Percentiles rank a stretch among this genome's conserved stretches.
These are phyloP conservation scores for Rhinopomastus cyanomelas DNA, from an alignment of 2,113 vertebrate genomes.

Conservation along the genomic window DNA sequence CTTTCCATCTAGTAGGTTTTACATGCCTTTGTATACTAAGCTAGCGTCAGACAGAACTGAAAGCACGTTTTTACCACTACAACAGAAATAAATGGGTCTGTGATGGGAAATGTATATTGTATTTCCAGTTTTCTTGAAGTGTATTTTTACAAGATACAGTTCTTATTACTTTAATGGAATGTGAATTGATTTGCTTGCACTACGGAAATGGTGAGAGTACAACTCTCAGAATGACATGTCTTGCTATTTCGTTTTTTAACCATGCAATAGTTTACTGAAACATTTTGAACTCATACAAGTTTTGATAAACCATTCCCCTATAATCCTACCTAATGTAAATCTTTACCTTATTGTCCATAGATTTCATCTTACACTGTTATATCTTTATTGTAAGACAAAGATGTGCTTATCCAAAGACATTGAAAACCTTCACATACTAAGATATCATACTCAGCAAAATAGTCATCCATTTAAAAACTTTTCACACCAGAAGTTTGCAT, in stretches of 20 bases:
- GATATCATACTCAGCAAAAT: conserved; percentile 5
- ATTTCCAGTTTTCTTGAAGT: conserved; percentile 34
- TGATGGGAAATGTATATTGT: background rate
- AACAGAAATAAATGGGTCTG: background rate
- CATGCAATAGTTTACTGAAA: conserved; percentile 33
- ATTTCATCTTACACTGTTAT: conserved; percentile 69
- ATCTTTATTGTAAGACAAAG: conserved; percentile 61
- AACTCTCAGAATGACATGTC: conserved; percentile 25
- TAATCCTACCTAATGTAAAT: conserved; percentile 35
- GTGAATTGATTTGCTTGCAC: conserved; percentile 47
- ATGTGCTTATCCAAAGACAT: conserved; percentile 17
- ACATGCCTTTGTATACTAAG: background rate
- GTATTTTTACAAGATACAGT: background rate
- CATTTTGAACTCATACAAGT: conserved; percentile 13
- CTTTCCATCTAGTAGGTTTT: background rate
- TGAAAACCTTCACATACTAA: background rate
- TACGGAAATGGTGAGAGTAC: background rate
- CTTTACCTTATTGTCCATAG: conserved; percentile 56
- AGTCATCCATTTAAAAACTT: conserved; percentile 21
- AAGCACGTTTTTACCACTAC: background rate
- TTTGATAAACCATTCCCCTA: conserved; percentile 53
- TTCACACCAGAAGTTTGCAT: background rate
- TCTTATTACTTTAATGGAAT: conserved; percentile 64
- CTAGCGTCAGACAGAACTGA: background rate
- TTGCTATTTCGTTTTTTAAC: conserved; percentile 56